Conservation (phyloP, 2,113 vertebrate genomes). For the Pelobates fuscus region DNA sequence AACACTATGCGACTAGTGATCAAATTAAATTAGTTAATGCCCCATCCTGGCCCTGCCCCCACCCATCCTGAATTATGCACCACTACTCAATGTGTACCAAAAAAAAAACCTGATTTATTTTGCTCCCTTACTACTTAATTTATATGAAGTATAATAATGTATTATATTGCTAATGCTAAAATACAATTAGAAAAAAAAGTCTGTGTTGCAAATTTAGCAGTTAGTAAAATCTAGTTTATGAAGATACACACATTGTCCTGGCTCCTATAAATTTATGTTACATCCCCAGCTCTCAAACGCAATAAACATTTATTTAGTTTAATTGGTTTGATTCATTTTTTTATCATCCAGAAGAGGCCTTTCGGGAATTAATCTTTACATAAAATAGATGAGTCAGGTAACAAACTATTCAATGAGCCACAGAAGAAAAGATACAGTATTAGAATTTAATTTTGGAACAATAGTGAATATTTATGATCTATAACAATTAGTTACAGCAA, state of each 20-base stretch:
- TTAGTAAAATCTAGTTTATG: slow-evolving; percentile 9
- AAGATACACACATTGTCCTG: background rate
- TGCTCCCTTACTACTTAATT: no score
- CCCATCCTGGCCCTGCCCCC: no score
- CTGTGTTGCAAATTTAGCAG: background rate
- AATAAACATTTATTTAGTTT: slow-evolving; percentile 48
- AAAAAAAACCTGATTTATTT: no score
- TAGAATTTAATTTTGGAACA: slow-evolving; percentile 8
- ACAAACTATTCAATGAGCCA: slow-evolving; percentile 24
- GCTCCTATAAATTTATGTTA: slow-evolving; percentile 26
- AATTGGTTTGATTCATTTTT: slow-evolving; percentile 41
- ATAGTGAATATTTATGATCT: slow-evolving; percentile 35
- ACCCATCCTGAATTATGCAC: no score
- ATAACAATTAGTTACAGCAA: slow-evolving; percentile 41
- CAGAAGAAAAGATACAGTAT: slow-evolving; percentile 16
- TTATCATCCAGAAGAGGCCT: slow-evolving; percentile 23
- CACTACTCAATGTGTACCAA: no score
- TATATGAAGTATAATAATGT: background rate
- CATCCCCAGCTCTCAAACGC: slow-evolving; percentile 25
- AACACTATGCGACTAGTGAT: no score
- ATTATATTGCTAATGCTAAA: background rate
- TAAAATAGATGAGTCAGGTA: slow-evolving; percentile 37
- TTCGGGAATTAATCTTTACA: slow-evolving; percentile 27
- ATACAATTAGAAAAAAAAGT: slow-evolving; percentile 5
- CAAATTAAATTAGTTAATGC: no score